Evolutionary conservation across 2,113 vertebrate species (phyloP).

Genomic region (Puma concolor): DNA sequence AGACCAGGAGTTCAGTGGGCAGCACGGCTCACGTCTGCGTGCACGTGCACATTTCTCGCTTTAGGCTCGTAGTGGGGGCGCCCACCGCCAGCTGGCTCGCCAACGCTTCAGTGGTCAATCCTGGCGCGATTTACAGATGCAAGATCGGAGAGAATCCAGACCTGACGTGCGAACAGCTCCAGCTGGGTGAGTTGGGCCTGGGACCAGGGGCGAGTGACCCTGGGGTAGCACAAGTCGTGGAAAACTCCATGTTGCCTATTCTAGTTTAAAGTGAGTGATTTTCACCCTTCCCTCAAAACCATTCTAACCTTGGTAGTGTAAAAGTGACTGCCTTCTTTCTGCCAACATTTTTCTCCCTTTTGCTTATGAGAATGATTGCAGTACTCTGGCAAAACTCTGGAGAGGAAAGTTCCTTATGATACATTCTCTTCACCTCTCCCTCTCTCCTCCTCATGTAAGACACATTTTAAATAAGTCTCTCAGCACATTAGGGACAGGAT

Average conservation of each 20-base stretch:
- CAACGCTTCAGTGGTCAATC: slow-evolving; percentile 81
- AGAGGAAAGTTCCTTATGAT: neutral
- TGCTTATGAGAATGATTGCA: neutral
- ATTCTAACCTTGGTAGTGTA: neutral
- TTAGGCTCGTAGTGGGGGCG: slow-evolving; percentile 94
- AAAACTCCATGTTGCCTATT: neutral
- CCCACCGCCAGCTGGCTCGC: slow-evolving; percentile 88
- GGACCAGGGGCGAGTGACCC: neutral
- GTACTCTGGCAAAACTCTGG: neutral
- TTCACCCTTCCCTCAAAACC: neutral
- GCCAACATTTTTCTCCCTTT: neutral
- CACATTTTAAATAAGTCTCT: neutral
- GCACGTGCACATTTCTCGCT: slow-evolving; percentile 48
- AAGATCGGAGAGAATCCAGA: slow-evolving; percentile 81
- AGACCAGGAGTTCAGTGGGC: neutral
- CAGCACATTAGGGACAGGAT: neutral
- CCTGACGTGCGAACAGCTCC: slow-evolving; percentile 82
- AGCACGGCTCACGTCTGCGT: neutral
- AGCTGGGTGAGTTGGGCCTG: slow-evolving; percentile 86
- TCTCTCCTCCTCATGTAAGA: neutral
- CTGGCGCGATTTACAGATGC: slow-evolving; percentile 93
- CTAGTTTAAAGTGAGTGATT: neutral
- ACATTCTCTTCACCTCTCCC: neutral
- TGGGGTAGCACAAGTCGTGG: neutral
- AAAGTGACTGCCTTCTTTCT: neutral